Percentiles rank a stretch among this genome's conserved stretches.
Conservation (phyloP, 2,888 invertebrate species). For the Caenorhabditis sp. region DNA sequence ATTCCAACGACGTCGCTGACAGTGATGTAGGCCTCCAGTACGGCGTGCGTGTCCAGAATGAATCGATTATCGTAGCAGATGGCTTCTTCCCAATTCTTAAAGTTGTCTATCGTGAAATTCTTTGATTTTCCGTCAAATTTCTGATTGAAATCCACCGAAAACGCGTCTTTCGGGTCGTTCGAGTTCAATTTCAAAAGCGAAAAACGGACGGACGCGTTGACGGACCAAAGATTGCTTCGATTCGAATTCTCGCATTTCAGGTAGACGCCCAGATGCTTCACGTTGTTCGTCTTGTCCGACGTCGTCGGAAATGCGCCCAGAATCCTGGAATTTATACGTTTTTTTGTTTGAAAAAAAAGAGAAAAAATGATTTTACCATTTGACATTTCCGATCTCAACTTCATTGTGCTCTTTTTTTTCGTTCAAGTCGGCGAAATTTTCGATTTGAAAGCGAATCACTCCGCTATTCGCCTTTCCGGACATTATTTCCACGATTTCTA, state of each 20-base stretch:
- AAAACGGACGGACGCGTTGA: neutral
- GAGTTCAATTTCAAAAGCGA: neutral
- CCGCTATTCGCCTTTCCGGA: too few species aligned
- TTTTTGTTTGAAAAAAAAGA: too few species aligned
- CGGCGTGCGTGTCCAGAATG: conserved; percentile 60
- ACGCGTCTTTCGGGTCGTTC: neutral
- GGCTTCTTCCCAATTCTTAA: conserved; percentile 2
- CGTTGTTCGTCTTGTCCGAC: neutral
- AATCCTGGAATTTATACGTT: conserved; percentile 11
- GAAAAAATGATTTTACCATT: too few species aligned
- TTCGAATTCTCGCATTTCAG: neutral
- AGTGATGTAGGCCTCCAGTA: conserved; percentile 71
- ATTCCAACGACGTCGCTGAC: conserved; percentile 71
- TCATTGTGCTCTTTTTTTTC: too few species aligned
- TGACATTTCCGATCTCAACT: conserved; percentile 1
- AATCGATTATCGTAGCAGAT: neutral
- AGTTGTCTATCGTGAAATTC: neutral
- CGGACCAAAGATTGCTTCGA: neutral
- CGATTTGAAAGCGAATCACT: too few species aligned
- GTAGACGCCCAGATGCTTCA: conserved; percentile 5
- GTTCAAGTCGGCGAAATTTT: too few species aligned
- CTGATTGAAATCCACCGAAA: neutral
- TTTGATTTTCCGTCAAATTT: neutral
- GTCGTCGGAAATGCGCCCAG: neutral
- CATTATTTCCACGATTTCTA: too few species aligned